Evolutionary conservation across 2,797 vertebrate genomes (phyloP).

Genomic region (Bryconaethiops microstoma): DNA sequence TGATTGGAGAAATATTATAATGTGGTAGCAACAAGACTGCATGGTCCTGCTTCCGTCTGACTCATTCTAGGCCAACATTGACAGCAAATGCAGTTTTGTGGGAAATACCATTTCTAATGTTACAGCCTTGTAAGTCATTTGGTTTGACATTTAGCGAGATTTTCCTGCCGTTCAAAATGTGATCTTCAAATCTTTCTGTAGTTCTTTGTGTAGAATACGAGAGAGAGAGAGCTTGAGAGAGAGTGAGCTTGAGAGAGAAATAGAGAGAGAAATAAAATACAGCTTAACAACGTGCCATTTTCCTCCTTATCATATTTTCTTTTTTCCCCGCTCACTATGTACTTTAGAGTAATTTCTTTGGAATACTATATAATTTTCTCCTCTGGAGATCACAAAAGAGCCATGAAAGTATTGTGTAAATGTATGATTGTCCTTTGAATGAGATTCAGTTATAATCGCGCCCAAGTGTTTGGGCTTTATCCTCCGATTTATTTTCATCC

Average conservation of each 20-base stretch:
- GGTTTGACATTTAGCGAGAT: slow-evolving; percentile 53
- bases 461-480: slow-evolving; percentile 35
- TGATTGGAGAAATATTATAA: not conserved
- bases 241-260: not conserved
- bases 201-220: not conserved
- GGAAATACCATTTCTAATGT: slow-evolving; percentile 42
- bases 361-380: slow-evolving; percentile 35
- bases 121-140: slow-evolving; percentile 41
- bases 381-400: slow-evolving; percentile 26
- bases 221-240: not conserved
- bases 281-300: slow-evolving; percentile 30
- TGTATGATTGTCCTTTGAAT: slow-evolving; percentile 40
- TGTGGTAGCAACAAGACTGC: not conserved
- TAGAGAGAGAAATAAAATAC: slow-evolving; percentile 5
- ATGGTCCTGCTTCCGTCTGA: not conserved
- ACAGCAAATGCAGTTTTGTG: slow-evolving; percentile 7
- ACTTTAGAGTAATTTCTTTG: slow-evolving; percentile 32
- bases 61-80: not conserved
- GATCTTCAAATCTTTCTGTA: slow-evolving; percentile 29
- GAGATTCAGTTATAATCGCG: slow-evolving; percentile 24
- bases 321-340: slow-evolving; percentile 15
- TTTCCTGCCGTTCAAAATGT: slow-evolving; percentile 33
- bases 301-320: slow-evolving; percentile 10
- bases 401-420: slow-evolving; percentile 20
- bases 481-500: slow-evolving; percentile 33